phyloP scores from a whole-genome alignment of 2,888 invertebrate genomes.

The Eristalis intricaria region DNA sequence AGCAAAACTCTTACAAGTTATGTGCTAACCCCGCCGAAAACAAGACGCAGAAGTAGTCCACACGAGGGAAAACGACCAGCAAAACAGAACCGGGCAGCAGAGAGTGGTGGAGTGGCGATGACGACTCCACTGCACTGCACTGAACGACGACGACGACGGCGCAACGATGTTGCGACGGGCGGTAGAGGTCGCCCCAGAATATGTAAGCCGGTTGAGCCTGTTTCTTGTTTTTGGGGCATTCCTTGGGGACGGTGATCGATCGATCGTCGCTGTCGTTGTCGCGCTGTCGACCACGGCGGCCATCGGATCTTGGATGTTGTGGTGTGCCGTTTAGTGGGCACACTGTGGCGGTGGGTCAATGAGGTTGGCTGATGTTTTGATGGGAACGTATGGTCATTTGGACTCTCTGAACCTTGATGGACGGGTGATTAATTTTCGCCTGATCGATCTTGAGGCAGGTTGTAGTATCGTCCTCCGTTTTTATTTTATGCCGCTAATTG shows the following conservation, averaged over 20 bases:
- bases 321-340: background rate
- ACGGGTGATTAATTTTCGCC: conserved; percentile 30
- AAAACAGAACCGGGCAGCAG: conserved; percentile 28
- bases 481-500: background rate
- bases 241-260: conserved; percentile 58
- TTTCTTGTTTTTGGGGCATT: conserved; percentile 67
- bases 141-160: conserved; percentile 2
- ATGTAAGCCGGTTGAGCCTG: conserved; percentile 64
- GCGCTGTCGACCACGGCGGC: background rate
- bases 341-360: conserved; percentile 59
- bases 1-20: conserved; percentile 45
- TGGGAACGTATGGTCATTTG: background rate
- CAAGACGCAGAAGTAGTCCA: conserved; percentile 61
- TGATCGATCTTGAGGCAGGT: background rate
- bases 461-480: background rate
- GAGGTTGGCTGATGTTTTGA: conserved; percentile 35
- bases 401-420: conserved; percentile 4
- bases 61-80: conserved; percentile 44
- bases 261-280: conserved; percentile 22
- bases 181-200: conserved; percentile 62
- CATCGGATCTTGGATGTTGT: background rate
- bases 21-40: conserved; percentile 59
- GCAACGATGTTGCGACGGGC: conserved; percentile 65
- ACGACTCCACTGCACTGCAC: background rate
- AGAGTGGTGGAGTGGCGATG: background rate